These are phyloP conservation scores for Polypterus bichir DNA, from an alignment of 2,113 vertebrate genomes.

Conservation along the genomic window DNA sequence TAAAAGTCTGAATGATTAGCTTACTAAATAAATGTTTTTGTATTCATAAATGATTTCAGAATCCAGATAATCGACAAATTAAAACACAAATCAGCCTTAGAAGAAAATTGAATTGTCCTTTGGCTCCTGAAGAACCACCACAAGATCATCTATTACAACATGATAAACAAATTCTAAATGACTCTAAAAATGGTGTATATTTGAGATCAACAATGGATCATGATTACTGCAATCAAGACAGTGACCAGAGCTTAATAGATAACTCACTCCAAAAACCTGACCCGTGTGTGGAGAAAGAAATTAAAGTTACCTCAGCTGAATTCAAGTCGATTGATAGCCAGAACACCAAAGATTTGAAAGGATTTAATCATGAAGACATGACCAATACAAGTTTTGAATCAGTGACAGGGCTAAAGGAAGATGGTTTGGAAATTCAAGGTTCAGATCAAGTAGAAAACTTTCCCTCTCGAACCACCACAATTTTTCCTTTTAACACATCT, in stretches of 20 bases:
- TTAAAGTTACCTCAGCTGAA: no score
- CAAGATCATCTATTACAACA: slow-evolving; percentile 20
- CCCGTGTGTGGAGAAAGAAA: no score
- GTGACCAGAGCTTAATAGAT: slow-evolving; percentile 4
- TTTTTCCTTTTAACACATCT: slow-evolving; percentile 59
- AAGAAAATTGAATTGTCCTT: slow-evolving; percentile 38
- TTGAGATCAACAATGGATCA: slow-evolving; percentile 5
- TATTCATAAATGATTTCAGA: slow-evolving; percentile 19
- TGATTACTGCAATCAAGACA: slow-evolving; percentile 8
- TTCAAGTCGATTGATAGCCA: no score
- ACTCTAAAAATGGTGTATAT: slow-evolving; percentile 19
- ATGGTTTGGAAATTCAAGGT: slow-evolving; percentile 4
- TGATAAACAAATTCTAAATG: slow-evolving; percentile 29
- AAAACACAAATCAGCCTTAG: slow-evolving; percentile 27
- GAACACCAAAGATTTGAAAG: no score
- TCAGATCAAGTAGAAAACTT: slow-evolving; percentile 20
- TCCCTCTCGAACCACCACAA: slow-evolving; percentile 30
- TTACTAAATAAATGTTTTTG: no score
- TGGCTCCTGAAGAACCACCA: slow-evolving; percentile 36
- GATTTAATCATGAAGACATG: not conserved
- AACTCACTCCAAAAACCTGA: no score
- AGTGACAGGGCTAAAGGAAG: slow-evolving; percentile 20
- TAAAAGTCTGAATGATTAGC: no score
- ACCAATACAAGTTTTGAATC: slow-evolving; percentile 17
- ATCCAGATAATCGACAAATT: slow-evolving; percentile 4